These are phyloP conservation scores for Metridium senile DNA, from an alignment of 92 coral and sea anemone species.

Conservation along the genomic window DNA sequence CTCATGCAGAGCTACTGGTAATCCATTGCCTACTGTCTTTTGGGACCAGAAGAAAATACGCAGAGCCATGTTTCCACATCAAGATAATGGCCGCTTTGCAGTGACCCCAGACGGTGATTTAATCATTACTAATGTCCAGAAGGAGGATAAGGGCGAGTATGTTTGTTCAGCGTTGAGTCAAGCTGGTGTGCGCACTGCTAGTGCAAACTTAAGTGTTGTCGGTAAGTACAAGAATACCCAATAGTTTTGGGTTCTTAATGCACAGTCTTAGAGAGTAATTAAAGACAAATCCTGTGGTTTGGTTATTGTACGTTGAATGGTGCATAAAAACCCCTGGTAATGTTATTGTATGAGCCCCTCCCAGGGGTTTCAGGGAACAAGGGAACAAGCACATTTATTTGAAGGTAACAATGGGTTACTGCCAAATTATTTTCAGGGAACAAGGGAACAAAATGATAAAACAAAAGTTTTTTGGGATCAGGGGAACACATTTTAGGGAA, in stretches of 20 bases:
- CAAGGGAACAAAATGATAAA: too few relatives aligned
- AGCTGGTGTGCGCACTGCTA: conserved; percentile 49
- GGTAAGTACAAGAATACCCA: conserved; percentile 42
- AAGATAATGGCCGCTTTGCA: conserved; percentile 57
- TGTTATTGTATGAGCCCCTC: too few relatives aligned
- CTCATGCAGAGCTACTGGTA: conserved; percentile 70
- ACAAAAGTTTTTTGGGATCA: too few relatives aligned
- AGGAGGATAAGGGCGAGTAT: conserved; percentile 72
- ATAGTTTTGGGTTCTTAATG: not conserved
- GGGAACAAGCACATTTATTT: too few relatives aligned
- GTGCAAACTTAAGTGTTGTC: conserved; percentile 65
- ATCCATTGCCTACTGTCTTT: conserved; percentile 74
- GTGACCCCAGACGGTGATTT: conserved; percentile 66
- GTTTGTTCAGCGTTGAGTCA: conserved; percentile 58
- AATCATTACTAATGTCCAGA: conserved; percentile 54
- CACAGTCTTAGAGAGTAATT: not conserved
- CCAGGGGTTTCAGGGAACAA: too few relatives aligned
- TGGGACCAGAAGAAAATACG: conserved; percentile 69
- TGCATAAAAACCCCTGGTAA: too few relatives aligned
- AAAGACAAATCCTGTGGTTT: too few relatives aligned
- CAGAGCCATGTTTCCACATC: conserved; percentile 59
- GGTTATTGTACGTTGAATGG: too few relatives aligned
- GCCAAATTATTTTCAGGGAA: too few relatives aligned
- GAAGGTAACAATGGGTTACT: too few relatives aligned
- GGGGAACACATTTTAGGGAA: too few relatives aligned